Evolutionary conservation across 2,113 vertebrate species (phyloP).

Genomic region (Cryptoleucopteryx plumbea): DNA sequence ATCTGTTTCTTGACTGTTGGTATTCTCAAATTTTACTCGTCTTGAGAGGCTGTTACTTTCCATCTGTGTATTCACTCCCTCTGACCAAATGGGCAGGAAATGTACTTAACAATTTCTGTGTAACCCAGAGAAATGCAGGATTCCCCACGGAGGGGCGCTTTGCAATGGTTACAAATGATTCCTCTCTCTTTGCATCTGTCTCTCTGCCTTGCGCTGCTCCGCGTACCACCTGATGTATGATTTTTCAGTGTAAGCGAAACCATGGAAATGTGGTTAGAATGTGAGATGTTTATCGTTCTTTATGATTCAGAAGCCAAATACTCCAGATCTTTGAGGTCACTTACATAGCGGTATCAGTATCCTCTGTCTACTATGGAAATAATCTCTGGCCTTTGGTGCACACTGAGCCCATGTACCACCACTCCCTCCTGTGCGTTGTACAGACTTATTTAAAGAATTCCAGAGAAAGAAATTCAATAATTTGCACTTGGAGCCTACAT

Average conservation of each 20-base stretch:
- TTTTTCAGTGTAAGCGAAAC: not conserved
- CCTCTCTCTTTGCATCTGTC: not conserved
- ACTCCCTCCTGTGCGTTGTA: not conserved
- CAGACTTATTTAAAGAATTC: not conserved
- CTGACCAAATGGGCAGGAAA: not conserved
- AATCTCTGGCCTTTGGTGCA: not conserved
- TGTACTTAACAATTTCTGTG: not conserved
- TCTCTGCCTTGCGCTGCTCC: accelerated
- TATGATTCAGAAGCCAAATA: not conserved
- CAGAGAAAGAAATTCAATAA: not conserved
- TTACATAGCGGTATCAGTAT: not conserved
- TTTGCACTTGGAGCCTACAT: slow-evolving; percentile 2
- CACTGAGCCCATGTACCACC: not conserved
- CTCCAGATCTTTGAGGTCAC: not conserved
- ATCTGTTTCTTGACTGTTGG: not conserved
- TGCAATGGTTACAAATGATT: not conserved
- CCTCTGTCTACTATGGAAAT: not conserved
- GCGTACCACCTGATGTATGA: not conserved
- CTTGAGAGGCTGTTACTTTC: not conserved
- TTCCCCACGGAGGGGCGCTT: not conserved
- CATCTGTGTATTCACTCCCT: not conserved
- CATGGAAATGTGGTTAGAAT: not conserved
- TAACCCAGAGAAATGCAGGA: not conserved
- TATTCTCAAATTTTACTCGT: not conserved
- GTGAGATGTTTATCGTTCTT: not conserved